Percentiles rank a stretch among this genome's conserved stretches.
These are phyloP conservation scores for Orchestia grillus DNA, from an alignment of 1,140 invertebrate genomes.

Conservation along the genomic window DNA sequence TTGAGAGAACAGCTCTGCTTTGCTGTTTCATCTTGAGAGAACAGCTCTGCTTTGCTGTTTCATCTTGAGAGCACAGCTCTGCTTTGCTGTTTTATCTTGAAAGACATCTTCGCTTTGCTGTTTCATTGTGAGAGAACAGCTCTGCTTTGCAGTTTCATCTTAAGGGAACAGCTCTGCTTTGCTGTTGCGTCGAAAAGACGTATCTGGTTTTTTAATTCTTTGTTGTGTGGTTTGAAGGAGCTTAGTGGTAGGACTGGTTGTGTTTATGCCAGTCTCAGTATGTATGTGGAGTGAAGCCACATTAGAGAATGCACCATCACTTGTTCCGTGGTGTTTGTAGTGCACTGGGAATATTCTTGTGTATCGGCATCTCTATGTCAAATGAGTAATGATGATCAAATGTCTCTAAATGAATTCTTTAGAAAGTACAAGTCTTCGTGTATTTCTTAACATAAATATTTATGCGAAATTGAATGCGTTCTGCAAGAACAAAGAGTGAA, in stretches of 20 bases:
- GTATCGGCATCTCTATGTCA: not conserved
- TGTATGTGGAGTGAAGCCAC: not conserved
- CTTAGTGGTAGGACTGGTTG: not conserved
- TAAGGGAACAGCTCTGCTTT: too few species aligned
- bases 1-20: too few species aligned
- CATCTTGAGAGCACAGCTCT: too few species aligned
- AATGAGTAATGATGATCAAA: not conserved
- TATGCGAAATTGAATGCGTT: not conserved
- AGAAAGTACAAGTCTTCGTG: not conserved
- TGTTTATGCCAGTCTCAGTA: not conserved
- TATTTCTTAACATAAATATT: not conserved
- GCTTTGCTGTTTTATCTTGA: too few species aligned
- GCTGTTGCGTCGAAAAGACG: too few species aligned
- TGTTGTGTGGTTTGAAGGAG: not conserved
- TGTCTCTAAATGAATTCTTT: not conserved
- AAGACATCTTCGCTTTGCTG: too few species aligned
- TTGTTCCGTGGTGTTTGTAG: not conserved
- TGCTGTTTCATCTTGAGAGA: too few species aligned
- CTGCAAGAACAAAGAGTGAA: not conserved
- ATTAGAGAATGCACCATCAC: not conserved
- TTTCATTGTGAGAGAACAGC: too few species aligned
- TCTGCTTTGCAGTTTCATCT: too few species aligned
- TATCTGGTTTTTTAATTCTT: not conserved
- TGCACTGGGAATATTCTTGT: not conserved
- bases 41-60: too few species aligned